These are phyloP conservation scores for Drosophila malerkotliana DNA, from an alignment of 1,140 invertebrate genomes.

Conservation along the genomic window DNA sequence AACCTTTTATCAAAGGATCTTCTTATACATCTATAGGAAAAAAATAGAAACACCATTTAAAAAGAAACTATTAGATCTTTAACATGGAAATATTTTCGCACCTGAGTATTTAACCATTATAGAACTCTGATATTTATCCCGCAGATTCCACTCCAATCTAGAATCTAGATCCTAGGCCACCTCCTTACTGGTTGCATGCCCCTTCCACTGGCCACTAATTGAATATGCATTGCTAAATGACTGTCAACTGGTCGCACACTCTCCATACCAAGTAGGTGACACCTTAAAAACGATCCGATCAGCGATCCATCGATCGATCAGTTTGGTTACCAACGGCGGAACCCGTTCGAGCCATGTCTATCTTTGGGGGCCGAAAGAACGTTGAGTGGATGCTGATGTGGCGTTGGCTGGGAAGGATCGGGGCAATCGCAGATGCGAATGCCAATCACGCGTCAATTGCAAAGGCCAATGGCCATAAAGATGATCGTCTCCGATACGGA, in stretches of 20 bases:
- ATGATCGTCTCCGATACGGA: constrained; percentile 36
- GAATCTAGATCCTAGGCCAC: neutral
- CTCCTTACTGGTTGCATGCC: neutral
- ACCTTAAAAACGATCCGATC: constrained; percentile 48
- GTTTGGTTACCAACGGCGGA: constrained; percentile 26
- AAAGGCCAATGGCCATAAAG: constrained; percentile 68
- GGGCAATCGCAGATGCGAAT: constrained; percentile 52
- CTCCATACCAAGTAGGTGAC: constrained; percentile 69
- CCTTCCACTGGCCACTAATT: constrained; percentile 28
- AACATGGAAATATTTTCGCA: neutral
- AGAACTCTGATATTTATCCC: neutral
- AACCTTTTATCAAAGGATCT: neutral
- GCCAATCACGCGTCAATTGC: constrained; percentile 79
- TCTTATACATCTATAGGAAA: neutral
- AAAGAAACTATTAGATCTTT: neutral
- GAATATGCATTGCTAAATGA: constrained; percentile 61
- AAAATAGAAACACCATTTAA: neutral
- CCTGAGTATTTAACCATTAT: neutral
- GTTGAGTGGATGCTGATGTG: constrained; percentile 25
- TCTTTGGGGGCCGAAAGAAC: constrained; percentile 49
- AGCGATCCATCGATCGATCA: constrained; percentile 23
- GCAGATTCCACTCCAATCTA: neutral
- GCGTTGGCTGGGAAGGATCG: constrained; percentile 17
- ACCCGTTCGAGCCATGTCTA: constrained; percentile 62
- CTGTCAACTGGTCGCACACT: constrained; percentile 54